phyloP scores from a whole-genome alignment of 2,888 invertebrate species.

The Ichneumoninae sp. region DNA sequence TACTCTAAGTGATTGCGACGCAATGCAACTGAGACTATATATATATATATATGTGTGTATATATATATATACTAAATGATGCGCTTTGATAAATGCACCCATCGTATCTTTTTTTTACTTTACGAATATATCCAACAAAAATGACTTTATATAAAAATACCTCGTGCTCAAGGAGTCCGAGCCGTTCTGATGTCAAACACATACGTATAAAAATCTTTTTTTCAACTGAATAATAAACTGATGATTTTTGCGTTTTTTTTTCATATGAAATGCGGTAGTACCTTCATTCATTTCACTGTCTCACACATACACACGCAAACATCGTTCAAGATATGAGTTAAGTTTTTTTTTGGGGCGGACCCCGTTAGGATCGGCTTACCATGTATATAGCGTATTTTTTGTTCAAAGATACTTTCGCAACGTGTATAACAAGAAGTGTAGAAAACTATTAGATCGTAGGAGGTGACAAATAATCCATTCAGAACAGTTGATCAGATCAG shows the following conservation, averaged over 20 bases:
- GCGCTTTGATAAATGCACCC: constrained; percentile 47
- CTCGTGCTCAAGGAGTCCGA: constrained; percentile 57
- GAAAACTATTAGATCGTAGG: background rate
- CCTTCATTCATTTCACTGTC: background rate
- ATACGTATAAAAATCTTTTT: constrained; percentile 51
- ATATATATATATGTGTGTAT: background rate
- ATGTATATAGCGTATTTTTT: background rate
- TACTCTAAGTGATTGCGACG: constrained; percentile 21
- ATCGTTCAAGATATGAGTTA: constrained; percentile 4
- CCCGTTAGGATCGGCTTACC: constrained; percentile 8
- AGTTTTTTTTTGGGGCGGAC: background rate
- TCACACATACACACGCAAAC: background rate
- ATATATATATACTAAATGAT: constrained; percentile 33
- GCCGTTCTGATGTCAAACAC: constrained; percentile 56
- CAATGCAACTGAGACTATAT: constrained; percentile 39
- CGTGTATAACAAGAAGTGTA: background rate
- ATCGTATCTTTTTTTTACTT: constrained; percentile 16
- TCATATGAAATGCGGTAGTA: constrained; percentile 10
- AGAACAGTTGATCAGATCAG: background rate
- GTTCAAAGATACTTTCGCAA: background rate
- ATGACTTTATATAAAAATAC: constrained; percentile 64
- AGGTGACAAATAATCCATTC: background rate
- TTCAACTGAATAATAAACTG: constrained; percentile 20
- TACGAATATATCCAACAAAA: constrained; percentile 60
- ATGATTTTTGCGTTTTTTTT: constrained; percentile 19